Evolutionary conservation across 2,888 invertebrate species (phyloP).

Genomic region (Catonia carolina): DNA sequence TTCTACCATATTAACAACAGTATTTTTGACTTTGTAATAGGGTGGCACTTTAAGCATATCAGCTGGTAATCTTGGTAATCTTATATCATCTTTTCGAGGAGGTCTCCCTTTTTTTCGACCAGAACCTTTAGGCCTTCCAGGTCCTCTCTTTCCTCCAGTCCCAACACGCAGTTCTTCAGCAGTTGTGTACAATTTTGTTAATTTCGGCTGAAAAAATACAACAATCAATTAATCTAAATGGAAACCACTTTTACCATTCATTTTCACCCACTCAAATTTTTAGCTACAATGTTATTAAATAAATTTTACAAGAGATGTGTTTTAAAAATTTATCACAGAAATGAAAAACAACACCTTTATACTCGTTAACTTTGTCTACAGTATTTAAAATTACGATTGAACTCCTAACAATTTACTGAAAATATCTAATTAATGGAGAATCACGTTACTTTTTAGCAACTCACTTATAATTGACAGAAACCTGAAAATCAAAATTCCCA

Average conservation of each 20-base stretch:
- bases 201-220: conserved; percentile 27
- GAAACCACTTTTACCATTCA: background rate
- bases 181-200: conserved; percentile 31
- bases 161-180: conserved; percentile 27
- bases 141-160: conserved; percentile 35
- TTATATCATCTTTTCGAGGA: conserved; percentile 20
- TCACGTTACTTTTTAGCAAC: too few relatives aligned
- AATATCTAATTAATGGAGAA: too few relatives aligned
- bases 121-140: conserved; percentile 38
- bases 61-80: conserved; percentile 18
- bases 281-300: background rate
- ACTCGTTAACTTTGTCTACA: too few relatives aligned
- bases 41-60: conserved; percentile 32
- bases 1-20: conserved; percentile 22
- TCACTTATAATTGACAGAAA: too few relatives aligned
- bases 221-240: background rate
- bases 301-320: too few relatives aligned
- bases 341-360: too few relatives aligned
- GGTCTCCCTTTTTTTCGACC: conserved; percentile 30
- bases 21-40: conserved; percentile 26
- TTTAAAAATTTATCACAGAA: too few relatives aligned
- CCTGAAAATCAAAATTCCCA: too few relatives aligned
- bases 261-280: background rate
- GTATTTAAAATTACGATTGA: too few relatives aligned
- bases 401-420: too few relatives aligned